Base-by-base conservation (phyloP, 2,888 invertebrate genomes). In the Polymixis lichenea region DNA sequence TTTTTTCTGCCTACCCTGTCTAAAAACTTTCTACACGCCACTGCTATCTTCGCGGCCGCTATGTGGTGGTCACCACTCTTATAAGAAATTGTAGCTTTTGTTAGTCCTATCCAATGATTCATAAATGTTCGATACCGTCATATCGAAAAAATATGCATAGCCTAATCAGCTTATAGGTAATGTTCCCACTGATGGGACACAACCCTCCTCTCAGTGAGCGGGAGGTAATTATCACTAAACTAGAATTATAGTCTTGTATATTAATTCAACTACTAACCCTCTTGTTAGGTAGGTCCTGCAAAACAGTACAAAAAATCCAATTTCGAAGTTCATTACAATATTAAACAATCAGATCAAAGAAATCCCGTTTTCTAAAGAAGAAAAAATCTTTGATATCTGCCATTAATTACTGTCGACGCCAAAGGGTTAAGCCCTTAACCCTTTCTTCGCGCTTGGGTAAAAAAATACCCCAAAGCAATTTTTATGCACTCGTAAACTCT, bases 361-460 rank as follows among this genome's bases (percentile, higher is more conserved):
- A 91, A 89, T 90, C 78, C 82, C 87, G 90, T 90, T 92, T 91
- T 87, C 85, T 84, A 90, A 89, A 89, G 89, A 89, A 89, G 77
- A 56, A 87, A 87, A 84, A 78, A 90, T 91, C 92, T 92, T 93
- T 93, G 92, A 94, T 91, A 92, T 93, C 91, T 89, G 90, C 91
- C 91, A 93, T 95, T 96, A 95, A 95, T 96, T 95, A 96, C 92
- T 88, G 93, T 91, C 92, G 91, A 90, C 94, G 92, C 94, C 92
- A 92, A 94, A 91, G 94, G 96, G 93, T 92, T 93, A 93, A 94
- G 85, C 89, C 86, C 86, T 93, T 94, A 95, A 95, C 94, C 95
- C 94, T 94, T 94, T 92, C 89, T 89, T 90, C 84, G 86, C 84
- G 78, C 78, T 73, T 70, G 75, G 88, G 90, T 91, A 87, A 89